Base-by-base conservation (phyloP, 2,888 invertebrate species). In the Seladonia tumulorum region DNA sequence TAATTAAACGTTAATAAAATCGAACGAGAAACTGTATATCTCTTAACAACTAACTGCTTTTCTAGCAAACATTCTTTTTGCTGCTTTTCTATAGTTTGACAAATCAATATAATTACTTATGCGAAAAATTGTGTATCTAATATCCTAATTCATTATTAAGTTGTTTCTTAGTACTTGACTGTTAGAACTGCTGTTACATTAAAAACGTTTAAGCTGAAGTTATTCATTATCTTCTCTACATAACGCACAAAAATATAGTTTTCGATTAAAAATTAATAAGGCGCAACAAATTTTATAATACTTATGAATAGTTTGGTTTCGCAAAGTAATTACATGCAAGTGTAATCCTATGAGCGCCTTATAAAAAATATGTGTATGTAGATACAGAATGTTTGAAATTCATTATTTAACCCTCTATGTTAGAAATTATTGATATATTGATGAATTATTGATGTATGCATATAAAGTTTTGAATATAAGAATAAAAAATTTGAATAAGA, bases 341-440 rank as follows among this genome's bases (percentile, higher is more conserved):
- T 85, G 25, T 45, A 76, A 73, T 76, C 42, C 35, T 66, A 79
- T 57, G 49, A 85, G 85, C 85, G 84, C 79, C 85, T 76, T 35
- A 22, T 73, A 53, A 72, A 49, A 29, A n/a, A 74, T 49, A 70
- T 77, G 77, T 45, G 49, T n/a, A 18, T 66, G 70, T 74, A 70
- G n/a, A 14, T 18, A 49, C 14, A 49, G 60, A 82, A 74, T 74
- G 45, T 68, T 25, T 39, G 49, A 73, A 73, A 68, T 79, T 73
- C 25, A 68, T 35, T 76, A 85, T 73, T 85, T 80, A 80, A 85
- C 68, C 85, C 73, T 80, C 70, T 85, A 85, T 71, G 45, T 8
- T 57, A 39, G 45, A 73, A 82, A 29, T 18, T 18, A 18, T 29
- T 60, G 5, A 60, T 35, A 35, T 35, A 35, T 35, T 35, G 29